Conservation (phyloP, 92 coral and sea anemone genomes). For the Metridium senile region DNA sequence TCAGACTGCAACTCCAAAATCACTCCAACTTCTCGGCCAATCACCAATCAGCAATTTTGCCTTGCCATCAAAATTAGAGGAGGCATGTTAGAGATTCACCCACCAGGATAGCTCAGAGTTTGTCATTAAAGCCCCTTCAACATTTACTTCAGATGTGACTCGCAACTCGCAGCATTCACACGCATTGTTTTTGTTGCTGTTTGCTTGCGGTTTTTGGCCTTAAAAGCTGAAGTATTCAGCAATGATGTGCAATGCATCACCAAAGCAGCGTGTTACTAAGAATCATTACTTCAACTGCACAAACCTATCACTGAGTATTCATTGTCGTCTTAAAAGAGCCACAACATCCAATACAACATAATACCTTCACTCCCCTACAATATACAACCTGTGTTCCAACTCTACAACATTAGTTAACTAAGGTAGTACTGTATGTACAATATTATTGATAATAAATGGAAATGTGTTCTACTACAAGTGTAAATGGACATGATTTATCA, state of each 20-base stretch:
- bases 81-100: conserved; percentile 14
- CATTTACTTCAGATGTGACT: conserved; percentile 9
- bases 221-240: conserved; percentile 1
- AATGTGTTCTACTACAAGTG: too few species aligned
- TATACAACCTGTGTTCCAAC: conserved; percentile 17
- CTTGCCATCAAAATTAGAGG: conserved; percentile 35
- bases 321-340: conserved; percentile 38
- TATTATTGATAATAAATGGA: too few species aligned
- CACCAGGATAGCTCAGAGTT: neutral
- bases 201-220: neutral
- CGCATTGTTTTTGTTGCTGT: conserved; percentile 22
- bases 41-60: conserved; percentile 6
- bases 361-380: conserved; percentile 39
- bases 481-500: too few species aligned
- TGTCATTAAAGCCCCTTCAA: neutral
- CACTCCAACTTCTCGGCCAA: conserved; percentile 18
- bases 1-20: conserved; percentile 11
- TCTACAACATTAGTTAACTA: conserved; percentile 22
- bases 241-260: conserved; percentile 27
- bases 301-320: conserved; percentile 22
- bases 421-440: conserved; percentile 29
- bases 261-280: conserved; percentile 7
- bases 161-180: neutral
- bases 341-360: conserved; percentile 36
- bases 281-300: conserved; percentile 10